These are phyloP conservation scores for Cryptotis parvus DNA, from an alignment of 2,113 vertebrate genomes.

Conservation along the genomic window DNA sequence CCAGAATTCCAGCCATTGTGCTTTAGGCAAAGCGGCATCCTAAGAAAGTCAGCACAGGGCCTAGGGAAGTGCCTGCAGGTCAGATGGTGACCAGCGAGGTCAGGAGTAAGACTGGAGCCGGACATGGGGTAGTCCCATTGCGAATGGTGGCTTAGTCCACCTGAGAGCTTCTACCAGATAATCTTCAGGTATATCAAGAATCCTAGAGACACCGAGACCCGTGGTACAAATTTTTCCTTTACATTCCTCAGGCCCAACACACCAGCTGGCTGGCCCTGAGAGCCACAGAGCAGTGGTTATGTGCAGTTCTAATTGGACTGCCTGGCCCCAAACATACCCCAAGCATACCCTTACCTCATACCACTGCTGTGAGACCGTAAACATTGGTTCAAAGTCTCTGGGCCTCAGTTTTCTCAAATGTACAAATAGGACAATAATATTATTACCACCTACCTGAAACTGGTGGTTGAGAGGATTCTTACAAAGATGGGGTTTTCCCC, in stretches of 20 bases:
- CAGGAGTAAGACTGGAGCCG: neutral
- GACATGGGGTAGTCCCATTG: neutral
- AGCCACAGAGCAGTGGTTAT: too few relatives aligned
- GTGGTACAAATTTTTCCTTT: neutral
- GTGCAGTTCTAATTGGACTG: too few relatives aligned
- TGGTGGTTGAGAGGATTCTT: too few relatives aligned
- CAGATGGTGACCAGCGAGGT: neutral
- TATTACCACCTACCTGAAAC: too few relatives aligned
- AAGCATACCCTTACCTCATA: too few relatives aligned
- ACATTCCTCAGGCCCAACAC: neutral
- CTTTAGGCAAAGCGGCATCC: neutral
- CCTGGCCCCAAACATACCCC: too few relatives aligned
- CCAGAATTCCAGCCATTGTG: neutral
- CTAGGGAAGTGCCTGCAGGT: neutral
- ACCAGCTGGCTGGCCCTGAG: too few relatives aligned
- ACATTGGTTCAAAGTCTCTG: too few relatives aligned
- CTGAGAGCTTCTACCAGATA: neutral
- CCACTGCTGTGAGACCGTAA: too few relatives aligned
- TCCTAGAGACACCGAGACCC: neutral
- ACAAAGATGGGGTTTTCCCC: too few relatives aligned
- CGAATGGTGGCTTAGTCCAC: neutral
- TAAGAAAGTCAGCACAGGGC: neutral
- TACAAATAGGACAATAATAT: too few relatives aligned
- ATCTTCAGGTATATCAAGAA: neutral
- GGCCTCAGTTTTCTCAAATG: too few relatives aligned